Conservation (phyloP, 1,140 invertebrate genomes). For the Heliconius nattereri region DNA sequence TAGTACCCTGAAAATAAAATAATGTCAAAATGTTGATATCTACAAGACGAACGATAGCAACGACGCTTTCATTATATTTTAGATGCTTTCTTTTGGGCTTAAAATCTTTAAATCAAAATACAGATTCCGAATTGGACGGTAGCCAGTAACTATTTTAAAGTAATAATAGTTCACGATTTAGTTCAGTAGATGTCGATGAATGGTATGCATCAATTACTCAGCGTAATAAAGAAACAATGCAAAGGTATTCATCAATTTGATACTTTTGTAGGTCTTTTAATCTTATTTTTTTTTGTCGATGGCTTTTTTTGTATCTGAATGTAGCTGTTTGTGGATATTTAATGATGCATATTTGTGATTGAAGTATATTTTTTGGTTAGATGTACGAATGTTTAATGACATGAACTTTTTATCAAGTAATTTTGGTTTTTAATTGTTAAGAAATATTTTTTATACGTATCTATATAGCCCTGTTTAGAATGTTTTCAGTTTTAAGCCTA, state of each 20-base stretch:
- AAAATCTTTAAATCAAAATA: conserved; percentile 43
- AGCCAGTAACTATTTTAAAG: conserved; percentile 39
- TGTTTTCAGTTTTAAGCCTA: conserved; percentile 46
- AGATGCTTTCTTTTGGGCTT: conserved; percentile 68
- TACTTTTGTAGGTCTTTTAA: conserved; percentile 22
- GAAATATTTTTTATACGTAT: not conserved
- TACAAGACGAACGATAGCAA: conserved; percentile 74
- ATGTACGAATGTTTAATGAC: not conserved
- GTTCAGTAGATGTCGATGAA: conserved; percentile 22
- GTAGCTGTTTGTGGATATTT: not conserved
- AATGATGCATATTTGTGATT: not conserved
- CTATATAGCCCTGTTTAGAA: conserved; percentile 7
- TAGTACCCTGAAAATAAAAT: conserved; percentile 37
- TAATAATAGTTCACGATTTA: conserved; percentile 27
- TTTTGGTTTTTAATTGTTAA: not conserved
- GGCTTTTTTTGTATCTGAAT: not conserved
- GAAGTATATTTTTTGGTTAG: not conserved
- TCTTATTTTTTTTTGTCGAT: not conserved
- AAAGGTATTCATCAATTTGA: conserved; percentile 34
- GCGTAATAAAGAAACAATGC: conserved; percentile 26
- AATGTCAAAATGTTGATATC: conserved; percentile 49
- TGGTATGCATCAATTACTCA: conserved; percentile 12
- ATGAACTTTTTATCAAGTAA: not conserved
- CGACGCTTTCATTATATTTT: conserved; percentile 68
- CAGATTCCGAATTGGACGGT: conserved; percentile 32